These are phyloP conservation scores for Pipistrellus nathusii DNA, from an alignment of 2,797 vertebrate species.

Conservation along the genomic window DNA sequence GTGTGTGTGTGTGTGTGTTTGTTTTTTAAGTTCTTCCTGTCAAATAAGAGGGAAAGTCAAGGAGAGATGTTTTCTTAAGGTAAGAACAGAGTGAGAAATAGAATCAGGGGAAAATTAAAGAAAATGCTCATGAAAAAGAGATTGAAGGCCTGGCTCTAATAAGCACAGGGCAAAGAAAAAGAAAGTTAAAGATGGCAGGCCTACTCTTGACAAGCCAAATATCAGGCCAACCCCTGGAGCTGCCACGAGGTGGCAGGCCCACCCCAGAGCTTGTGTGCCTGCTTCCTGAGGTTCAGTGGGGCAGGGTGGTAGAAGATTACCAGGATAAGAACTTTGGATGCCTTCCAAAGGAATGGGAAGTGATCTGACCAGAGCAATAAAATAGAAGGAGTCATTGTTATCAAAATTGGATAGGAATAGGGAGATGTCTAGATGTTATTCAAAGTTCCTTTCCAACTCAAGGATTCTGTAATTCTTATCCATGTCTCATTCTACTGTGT, in stretches of 20 bases:
- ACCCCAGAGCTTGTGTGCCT: neutral
- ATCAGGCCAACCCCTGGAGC: neutral
- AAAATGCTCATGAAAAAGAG: neutral
- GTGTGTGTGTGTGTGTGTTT: neutral
- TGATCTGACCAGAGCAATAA: neutral
- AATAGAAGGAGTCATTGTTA: neutral
- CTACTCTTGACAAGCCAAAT: neutral
- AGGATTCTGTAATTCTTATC: neutral
- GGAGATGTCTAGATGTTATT: neutral
- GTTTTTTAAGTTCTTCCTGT: neutral
- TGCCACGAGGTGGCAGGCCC: slow-evolving; percentile 62
- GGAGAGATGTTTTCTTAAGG: neutral
- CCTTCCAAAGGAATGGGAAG: neutral
- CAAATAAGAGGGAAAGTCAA: neutral
- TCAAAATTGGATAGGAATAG: neutral
- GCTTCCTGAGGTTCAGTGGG: accelerated
- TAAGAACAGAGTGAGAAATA: neutral
- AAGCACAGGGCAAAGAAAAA: neutral
- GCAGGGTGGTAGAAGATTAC: neutral
- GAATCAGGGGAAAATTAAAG: neutral
- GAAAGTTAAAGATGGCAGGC: neutral
- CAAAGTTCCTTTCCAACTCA: neutral
- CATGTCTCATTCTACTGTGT: neutral
- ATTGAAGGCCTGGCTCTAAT: neutral
- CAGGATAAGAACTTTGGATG: neutral